These are phyloP conservation scores for Cercopithecus petaurista DNA, from an alignment of 2,797 vertebrate species.

Conservation along the genomic window DNA sequence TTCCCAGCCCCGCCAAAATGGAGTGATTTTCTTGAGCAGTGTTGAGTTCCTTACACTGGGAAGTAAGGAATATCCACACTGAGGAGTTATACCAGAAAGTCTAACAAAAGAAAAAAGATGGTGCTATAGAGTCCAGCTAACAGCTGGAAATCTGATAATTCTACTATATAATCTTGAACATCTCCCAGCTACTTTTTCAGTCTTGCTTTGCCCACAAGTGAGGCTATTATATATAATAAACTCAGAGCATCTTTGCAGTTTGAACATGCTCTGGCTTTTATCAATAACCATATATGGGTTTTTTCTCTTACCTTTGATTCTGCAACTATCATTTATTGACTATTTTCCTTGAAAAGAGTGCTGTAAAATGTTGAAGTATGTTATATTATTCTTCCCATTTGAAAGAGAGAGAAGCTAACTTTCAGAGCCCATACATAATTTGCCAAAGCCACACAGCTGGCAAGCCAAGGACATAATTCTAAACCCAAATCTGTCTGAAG, in stretches of 20 bases:
- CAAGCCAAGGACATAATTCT: background rate
- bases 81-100: background rate
- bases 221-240: background rate
- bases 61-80: background rate
- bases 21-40: background rate
- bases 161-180: background rate
- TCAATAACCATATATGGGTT: background rate
- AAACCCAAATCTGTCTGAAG: background rate
- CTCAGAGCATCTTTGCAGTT: background rate
- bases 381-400: background rate
- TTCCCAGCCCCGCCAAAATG: rapidly evolving
- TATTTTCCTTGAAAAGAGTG: background rate
- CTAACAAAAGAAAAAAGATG: background rate
- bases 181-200: background rate
- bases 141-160: background rate
- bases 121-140: rapidly evolving
- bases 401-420: background rate
- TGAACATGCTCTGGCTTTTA: background rate
- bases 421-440: background rate
- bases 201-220: background rate
- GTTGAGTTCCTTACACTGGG: background rate
- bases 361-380: background rate
- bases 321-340: background rate
- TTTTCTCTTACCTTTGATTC: background rate
- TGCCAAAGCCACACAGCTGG: background rate